A percentile compares a stretch with the other conserved stretches of the same genome.
These are phyloP conservation scores for Mesorhabditis sp. DNA, from an alignment of 2,888 invertebrate genomes.

Conservation along the genomic window DNA sequence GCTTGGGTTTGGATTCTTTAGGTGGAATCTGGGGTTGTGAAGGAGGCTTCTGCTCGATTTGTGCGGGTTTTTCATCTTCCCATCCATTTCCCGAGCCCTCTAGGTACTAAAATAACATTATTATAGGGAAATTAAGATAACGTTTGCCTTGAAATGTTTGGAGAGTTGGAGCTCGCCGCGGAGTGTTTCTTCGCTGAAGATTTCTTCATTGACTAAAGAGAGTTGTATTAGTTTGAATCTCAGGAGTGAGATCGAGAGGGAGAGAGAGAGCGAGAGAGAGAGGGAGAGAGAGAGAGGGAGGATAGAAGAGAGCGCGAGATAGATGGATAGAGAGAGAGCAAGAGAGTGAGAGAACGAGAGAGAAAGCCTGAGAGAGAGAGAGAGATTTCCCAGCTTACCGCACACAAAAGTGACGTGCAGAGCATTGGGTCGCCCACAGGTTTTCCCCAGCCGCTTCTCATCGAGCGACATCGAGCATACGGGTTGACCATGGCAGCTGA, in stretches of 20 bases:
- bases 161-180: slow-evolving; percentile 41
- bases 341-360: too few relatives aligned
- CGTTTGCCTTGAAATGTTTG: slow-evolving; percentile 21
- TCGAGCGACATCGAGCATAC: slow-evolving; percentile 58
- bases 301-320: neutral
- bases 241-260: neutral
- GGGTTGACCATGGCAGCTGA: slow-evolving; percentile 59
- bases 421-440: slow-evolving; percentile 47
- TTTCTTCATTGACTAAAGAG: slow-evolving; percentile 52
- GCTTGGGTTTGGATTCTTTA: neutral
- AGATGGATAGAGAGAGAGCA: too few relatives aligned
- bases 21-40: neutral
- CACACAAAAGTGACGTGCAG: slow-evolving; percentile 24
- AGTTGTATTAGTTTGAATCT: neutral
- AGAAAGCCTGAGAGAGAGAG: too few relatives aligned
- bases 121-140: neutral
- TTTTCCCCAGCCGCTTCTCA: slow-evolving; percentile 58
- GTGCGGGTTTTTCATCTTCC: neutral
- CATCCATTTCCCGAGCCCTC: neutral
- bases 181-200: slow-evolving; percentile 54
- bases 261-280: too few relatives aligned
- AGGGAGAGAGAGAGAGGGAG: neutral
- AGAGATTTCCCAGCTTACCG: slow-evolving; percentile 12
- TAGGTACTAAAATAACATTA: neutral
- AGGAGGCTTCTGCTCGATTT: neutral